Percentiles rank a stretch among this genome's conserved stretches.
These are phyloP conservation scores for Pelodytes ibericus DNA, from an alignment of 2,797 vertebrate genomes.

Conservation along the genomic window DNA sequence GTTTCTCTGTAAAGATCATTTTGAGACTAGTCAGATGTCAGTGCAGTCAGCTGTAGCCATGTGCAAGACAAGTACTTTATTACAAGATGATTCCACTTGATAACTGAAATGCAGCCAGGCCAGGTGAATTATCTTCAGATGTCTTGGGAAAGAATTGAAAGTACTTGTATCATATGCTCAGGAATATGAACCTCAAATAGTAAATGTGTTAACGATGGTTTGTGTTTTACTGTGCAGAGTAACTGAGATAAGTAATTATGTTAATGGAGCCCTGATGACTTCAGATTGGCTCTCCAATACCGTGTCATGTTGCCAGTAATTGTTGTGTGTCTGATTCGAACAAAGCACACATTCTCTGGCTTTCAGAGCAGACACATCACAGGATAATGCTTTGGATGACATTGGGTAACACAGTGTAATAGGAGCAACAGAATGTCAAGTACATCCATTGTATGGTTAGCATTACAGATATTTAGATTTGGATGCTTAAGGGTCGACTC, in stretches of 20 bases:
- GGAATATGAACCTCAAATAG: not conserved
- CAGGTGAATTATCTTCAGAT: not conserved
- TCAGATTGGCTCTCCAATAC: constrained; percentile 21
- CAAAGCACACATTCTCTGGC: constrained; percentile 15
- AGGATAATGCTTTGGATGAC: constrained; percentile 2
- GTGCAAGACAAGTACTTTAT: not conserved
- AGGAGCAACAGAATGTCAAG: not conserved
- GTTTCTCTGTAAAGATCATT: constrained; percentile 25
- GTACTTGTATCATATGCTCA: not conserved
- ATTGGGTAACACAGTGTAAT: not conserved
- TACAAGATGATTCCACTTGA: not conserved
- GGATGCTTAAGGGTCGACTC: too few species aligned
- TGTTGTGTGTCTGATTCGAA: constrained; percentile 25
- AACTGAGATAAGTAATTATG: constrained; percentile 6
- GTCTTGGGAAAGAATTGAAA: not conserved
- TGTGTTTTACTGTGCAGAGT: not conserved
- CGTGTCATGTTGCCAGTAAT: constrained; percentile 35
- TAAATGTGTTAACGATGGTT: not conserved
- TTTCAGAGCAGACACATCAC: not conserved
- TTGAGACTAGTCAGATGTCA: constrained; percentile 23
- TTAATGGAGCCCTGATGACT: constrained; percentile 20
- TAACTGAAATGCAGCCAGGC: not conserved
- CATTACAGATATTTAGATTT: not conserved
- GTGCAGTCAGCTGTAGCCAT: constrained; percentile 3
- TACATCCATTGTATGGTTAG: not conserved